Evolutionary conservation across 2,113 vertebrate genomes (phyloP).

Genomic region (Argyrosomus japonicus): DNA sequence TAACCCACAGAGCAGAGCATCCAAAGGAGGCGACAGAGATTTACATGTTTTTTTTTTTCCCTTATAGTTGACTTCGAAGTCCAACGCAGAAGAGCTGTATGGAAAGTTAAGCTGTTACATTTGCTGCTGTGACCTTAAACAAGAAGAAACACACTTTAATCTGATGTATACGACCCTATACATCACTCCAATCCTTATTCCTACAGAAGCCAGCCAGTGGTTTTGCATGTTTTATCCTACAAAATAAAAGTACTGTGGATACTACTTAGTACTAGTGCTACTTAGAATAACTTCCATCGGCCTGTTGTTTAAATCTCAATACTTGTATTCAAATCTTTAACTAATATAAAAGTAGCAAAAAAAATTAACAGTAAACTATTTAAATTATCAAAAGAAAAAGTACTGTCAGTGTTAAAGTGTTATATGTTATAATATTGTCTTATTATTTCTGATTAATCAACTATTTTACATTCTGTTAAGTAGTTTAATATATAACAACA

Average conservation of each 20-base stretch:
- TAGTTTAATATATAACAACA: background rate
- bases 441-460: background rate
- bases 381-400: background rate
- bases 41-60: conserved; percentile 22
- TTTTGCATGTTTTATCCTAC: background rate
- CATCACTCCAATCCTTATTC: background rate
- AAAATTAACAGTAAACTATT: background rate
- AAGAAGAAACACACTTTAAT: background rate
- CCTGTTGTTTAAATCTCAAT: background rate
- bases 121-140: conserved; percentile 33
- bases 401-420: background rate
- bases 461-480: background rate
- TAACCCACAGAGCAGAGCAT: conserved; percentile 29
- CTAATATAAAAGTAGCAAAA: background rate
- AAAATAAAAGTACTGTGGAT: conserved; percentile 3
- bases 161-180: background rate
- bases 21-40: conserved; percentile 27
- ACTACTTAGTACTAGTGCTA: too few relatives aligned
- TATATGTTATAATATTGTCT: background rate
- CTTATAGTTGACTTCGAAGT: conserved; percentile 45
- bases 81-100: background rate
- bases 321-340: background rate
- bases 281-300: background rate
- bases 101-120: background rate
- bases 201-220: background rate